Evolutionary conservation across 2,113 vertebrate genomes (phyloP).

Genomic region (Glaucidium brasilianum): DNA sequence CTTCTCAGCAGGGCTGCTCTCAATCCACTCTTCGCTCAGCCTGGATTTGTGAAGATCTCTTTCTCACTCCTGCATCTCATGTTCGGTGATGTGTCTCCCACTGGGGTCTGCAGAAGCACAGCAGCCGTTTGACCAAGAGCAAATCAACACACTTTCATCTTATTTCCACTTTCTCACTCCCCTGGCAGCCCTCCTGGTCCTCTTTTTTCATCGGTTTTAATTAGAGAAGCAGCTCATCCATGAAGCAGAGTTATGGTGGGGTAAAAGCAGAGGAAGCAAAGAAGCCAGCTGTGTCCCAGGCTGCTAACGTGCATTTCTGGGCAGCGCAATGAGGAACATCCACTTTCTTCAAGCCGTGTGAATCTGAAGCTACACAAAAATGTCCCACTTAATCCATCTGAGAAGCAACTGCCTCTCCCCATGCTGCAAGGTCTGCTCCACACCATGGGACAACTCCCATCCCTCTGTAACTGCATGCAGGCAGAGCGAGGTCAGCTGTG

Average conservation of each 20-base stretch:
- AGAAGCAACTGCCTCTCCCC: neutral
- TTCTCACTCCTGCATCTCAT: neutral
- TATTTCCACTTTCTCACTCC: neutral
- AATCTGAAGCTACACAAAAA: neutral
- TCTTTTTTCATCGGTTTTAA: neutral
- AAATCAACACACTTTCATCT: neutral
- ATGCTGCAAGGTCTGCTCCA: neutral
- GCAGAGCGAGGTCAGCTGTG: accelerated
- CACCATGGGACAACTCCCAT: neutral
- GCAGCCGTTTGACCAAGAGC: neutral
- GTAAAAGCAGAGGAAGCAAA: neutral
- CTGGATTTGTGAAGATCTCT: neutral
- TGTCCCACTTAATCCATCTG: neutral
- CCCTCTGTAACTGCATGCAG: neutral
- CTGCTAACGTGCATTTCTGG: neutral
- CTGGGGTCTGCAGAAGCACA: neutral
- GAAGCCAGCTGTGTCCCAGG: neutral
- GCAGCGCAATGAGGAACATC: neutral
- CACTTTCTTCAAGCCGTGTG: neutral
- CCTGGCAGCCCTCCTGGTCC: neutral
- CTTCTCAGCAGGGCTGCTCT: too few relatives aligned
- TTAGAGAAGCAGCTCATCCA: conserved; percentile 25
- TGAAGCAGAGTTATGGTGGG: neutral
- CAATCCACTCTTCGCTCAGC: too few relatives aligned
- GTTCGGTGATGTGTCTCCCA: neutral